Percentiles rank a stretch among this genome's conserved stretches.
Conservation (phyloP, 2,888 invertebrate species). For the Onchidella celtica region DNA sequence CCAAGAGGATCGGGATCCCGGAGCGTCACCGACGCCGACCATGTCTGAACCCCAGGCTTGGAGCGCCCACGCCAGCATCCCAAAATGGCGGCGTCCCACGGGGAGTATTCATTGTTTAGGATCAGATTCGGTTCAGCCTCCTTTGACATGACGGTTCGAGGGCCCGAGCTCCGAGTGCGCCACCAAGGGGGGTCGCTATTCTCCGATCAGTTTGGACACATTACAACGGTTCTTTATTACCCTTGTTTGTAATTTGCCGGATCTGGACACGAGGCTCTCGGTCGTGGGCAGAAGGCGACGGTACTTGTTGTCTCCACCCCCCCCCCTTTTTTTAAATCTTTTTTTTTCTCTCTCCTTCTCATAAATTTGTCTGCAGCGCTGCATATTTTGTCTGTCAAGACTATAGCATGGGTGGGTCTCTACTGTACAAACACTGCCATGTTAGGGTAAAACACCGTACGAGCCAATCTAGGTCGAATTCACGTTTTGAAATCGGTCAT, state of each 20-base stretch:
- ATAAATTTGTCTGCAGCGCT: too few relatives aligned
- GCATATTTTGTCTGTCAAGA: too few relatives aligned
- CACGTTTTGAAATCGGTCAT: neutral
- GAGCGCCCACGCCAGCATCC: neutral
- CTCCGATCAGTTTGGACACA: neutral
- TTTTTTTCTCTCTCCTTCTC: too few relatives aligned
- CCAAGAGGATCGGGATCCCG: conserved; percentile 52
- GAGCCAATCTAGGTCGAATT: neutral
- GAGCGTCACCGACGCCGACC: conserved; percentile 17
- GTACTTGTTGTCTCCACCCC: too few relatives aligned
- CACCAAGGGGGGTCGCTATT: neutral
- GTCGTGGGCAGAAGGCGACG: conserved; percentile 4
- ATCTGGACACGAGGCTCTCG: neutral
- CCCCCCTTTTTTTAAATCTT: too few relatives aligned
- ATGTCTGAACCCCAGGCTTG: neutral
- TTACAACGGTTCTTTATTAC: conserved; percentile 2
- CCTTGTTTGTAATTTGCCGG: neutral
- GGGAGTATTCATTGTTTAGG: neutral
- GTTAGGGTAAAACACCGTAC: neutral
- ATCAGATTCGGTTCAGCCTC: neutral
- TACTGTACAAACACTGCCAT: too few relatives aligned
- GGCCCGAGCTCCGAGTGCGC: neutral
- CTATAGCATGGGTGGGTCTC: too few relatives aligned
- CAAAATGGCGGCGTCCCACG: neutral
- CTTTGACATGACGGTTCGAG: neutral